Evolutionary conservation across 2,888 invertebrate genomes (phyloP).

Genomic region (Pristionchus mayeri): DNA sequence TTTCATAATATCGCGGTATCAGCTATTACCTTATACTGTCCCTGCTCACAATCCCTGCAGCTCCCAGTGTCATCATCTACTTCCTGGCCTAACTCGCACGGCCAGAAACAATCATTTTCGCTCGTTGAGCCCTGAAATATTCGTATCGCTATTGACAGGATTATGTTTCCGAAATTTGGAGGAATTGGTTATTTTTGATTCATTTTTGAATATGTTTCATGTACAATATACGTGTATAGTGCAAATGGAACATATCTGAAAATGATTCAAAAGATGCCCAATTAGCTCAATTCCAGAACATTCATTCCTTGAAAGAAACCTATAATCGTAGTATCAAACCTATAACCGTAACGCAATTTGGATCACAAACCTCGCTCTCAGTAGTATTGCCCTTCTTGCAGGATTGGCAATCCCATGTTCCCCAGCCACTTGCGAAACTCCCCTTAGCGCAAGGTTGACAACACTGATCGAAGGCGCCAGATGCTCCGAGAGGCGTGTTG

Average conservation of each 20-base stretch:
- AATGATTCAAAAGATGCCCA: no score
- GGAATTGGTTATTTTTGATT: no score
- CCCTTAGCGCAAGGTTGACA: not conserved
- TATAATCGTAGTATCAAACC: no score
- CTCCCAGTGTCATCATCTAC: not conserved
- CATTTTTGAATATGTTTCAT: no score
- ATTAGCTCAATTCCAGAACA: no score
- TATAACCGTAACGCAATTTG: no score
- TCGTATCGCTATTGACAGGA: no score
- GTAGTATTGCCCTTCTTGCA: not conserved
- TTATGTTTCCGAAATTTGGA: no score
- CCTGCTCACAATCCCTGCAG: not conserved
- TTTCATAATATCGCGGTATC: no score
- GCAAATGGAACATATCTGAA: no score
- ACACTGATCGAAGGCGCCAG: not conserved
- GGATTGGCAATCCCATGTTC: not conserved
- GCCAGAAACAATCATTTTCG: not conserved
- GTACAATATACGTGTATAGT: no score
- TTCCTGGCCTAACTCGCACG: not conserved
- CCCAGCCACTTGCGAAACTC: not conserved
- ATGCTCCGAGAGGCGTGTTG: not conserved
- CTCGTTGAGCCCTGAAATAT: not conserved
- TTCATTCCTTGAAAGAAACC: no score
- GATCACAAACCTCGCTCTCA: not conserved
- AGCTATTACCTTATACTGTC: conserved; percentile 1